Evolutionary conservation across 2,113 vertebrate species (phyloP), one percentile per base, ranked within the genome.

Genomic region (Alouatta palliata): DNA sequence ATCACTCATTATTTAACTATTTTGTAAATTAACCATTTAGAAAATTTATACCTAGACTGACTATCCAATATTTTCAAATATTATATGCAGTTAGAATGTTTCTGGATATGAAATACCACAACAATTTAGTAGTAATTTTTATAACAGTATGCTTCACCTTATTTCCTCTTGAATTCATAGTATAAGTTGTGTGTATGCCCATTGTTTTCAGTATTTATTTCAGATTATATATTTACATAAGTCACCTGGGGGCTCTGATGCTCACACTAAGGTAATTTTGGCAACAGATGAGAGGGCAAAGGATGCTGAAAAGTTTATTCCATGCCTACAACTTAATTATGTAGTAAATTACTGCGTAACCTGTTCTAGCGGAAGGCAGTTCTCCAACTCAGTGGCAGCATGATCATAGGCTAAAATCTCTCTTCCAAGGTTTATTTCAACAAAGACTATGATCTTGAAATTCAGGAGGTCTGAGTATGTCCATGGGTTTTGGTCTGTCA

Each of bases 1-100:
- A 93, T 91, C 43, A 92, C 17, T 35, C 91, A 27, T 27, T 11
- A 77, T 79, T 71, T n/a, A 61, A 61, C 43, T 17, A 84, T 80
- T 83, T 79, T 81, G 40, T 27, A 96, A 95, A 94, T 3, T 71
- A 20, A 43, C 40, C 79, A 68, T 56, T 86, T 92, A 92, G 23
- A 90, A 95, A 76, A 2, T 54, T 52, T 85, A 43, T 71, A 85
- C 43, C 20, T 85, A 81, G 25, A 87, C 32, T 77, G 49, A 66
- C 45, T 89, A 66, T 13, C 5, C 20, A 76, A 45, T 66, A 90
- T 91, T 92, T 95, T 66, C 81, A 91, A 95, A 61, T 89, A 71
- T 54, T 76, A 30, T 1, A 90, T 80, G 17, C 19, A 81, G 84
- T 8, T 93, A 19, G 80, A 92, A 54, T 68, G 32, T 87, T 79